Base-by-base conservation (phyloP, 1,140 invertebrate species). In the Gonioctena quinquepunctata region DNA sequence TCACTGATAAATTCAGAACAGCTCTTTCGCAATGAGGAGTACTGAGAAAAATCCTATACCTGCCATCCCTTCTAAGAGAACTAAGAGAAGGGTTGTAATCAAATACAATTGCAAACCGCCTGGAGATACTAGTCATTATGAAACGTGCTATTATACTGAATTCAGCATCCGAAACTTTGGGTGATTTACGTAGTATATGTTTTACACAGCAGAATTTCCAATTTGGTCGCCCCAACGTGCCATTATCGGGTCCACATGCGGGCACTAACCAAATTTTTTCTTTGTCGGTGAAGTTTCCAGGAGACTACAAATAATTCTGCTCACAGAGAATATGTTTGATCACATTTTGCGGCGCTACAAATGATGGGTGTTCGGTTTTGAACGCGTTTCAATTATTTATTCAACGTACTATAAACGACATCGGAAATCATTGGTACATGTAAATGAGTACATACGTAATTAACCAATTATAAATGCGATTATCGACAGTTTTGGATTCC, bases 401-500 rank as follows among this genome's bases (percentile, higher is more conserved):
- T 27, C 50, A 19, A 13, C 33, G 63, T 52, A n/a, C 18, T 52
- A n/a, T 33, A 13, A 57, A 13, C 60, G 21, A n/a, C 13, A 62
- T 11, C 16, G 19, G 22, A 21, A n/a, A 19, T 28, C 25, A 26
- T 26, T 16, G 16, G 25, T 42, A 42, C 16, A 42, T 42, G 33
- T 42, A 42, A 42, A 42, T 42, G 11, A 42, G 33, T 27, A 23
- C 27, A 22, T 11, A 61, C 60, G 33, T 62, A 33, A 33, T 62
- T 62, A 62, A 42, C 26, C 60, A 26, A 62, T 62, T 42, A 4
- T 42, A 42, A 27, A 62, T 16, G 60, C 23, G 54, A 57, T 57
- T 25, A 57, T 57, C 54, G 54, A 57, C 54, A 57, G 54, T 57
- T 57, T n/a, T n/a, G n/a, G n/a, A n/a, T n/a, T n/a, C n/a, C 33